phyloP scores from a whole-genome alignment of 2,888 invertebrate genomes.

The Eupithecia tripunctaria region DNA sequence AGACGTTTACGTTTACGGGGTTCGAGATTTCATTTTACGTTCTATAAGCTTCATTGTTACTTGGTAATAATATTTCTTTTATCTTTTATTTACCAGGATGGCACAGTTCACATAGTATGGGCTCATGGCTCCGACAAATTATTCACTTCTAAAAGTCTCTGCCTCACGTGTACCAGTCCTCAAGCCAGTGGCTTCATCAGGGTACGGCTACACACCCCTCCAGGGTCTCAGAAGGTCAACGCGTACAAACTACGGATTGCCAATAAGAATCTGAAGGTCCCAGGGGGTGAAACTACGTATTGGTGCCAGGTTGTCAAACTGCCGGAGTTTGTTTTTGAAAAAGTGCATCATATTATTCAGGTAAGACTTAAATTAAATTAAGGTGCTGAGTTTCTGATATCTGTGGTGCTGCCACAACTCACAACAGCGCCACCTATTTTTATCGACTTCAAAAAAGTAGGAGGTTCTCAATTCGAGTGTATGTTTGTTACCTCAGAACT shows the following conservation, averaged over 20 bases:
- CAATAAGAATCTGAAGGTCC: conserved; percentile 88
- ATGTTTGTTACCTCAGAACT: too few relatives aligned
- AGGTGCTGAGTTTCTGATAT: too few relatives aligned
- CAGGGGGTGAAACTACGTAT: conserved; percentile 95
- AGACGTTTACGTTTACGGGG: background rate
- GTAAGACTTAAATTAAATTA: conserved; percentile 56
- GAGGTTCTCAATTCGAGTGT: too few relatives aligned
- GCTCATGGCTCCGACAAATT: conserved; percentile 90
- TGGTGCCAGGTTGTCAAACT: conserved; percentile 96
- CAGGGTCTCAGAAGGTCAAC: conserved; percentile 65
- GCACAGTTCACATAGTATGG: conserved; percentile 95
- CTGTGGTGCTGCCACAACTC: too few relatives aligned
- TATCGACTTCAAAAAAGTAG: too few relatives aligned
- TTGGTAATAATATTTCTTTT: background rate
- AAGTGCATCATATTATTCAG: conserved; percentile 92
- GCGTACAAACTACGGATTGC: conserved; percentile 85
- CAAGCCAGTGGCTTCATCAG: conserved; percentile 90
- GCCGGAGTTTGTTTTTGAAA: conserved; percentile 86
- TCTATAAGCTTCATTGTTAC: too few relatives aligned
- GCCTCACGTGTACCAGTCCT: conserved; percentile 80
- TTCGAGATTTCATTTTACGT: background rate
- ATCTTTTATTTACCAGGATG: conserved; percentile 85
- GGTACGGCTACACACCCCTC: conserved; percentile 86
- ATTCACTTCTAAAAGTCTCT: conserved; percentile 87
- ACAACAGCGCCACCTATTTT: too few relatives aligned